phyloP scores from a whole-genome alignment of 2,797 vertebrate genomes.

The Acanthis flammea region DNA sequence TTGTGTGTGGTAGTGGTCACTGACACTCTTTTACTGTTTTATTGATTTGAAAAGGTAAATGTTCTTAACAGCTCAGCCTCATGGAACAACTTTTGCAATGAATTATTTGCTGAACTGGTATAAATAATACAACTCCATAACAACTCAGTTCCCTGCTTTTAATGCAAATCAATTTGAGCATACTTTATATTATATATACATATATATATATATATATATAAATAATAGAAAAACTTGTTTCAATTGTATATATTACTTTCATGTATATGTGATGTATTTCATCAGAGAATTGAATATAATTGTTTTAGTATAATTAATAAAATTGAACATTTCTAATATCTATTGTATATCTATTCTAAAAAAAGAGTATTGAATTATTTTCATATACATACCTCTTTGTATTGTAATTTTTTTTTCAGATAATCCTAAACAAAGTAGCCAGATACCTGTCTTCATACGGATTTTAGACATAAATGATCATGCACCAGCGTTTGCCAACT shows the following conservation, averaged over 20 bases:
- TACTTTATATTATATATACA: neutral
- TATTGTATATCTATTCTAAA: neutral
- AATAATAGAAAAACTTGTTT: neutral
- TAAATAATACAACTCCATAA: neutral
- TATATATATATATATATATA: neutral
- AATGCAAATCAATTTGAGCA: neutral
- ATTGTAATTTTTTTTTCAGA: slow-evolving; percentile 75
- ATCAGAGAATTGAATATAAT: neutral
- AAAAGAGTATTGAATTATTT: neutral
- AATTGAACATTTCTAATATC: neutral
- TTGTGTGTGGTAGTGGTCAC: neutral
- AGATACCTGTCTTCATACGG: slow-evolving; percentile 91
- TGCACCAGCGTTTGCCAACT: slow-evolving; percentile 92
- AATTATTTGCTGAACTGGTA: neutral
- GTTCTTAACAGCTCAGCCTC: neutral
- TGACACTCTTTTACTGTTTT: neutral
- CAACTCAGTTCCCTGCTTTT: neutral
- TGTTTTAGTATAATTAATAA: neutral
- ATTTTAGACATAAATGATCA: slow-evolving; percentile 97
- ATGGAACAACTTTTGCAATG: neutral
- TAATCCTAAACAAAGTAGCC: slow-evolving; percentile 88
- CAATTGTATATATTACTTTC: neutral
- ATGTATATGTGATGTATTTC: neutral
- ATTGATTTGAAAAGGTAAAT: neutral
- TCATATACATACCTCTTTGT: neutral